Evolutionary conservation across 2,888 invertebrate genomes (phyloP), one percentile per base, ranked within the genome.

Genomic region (Cenopis cana): DNA sequence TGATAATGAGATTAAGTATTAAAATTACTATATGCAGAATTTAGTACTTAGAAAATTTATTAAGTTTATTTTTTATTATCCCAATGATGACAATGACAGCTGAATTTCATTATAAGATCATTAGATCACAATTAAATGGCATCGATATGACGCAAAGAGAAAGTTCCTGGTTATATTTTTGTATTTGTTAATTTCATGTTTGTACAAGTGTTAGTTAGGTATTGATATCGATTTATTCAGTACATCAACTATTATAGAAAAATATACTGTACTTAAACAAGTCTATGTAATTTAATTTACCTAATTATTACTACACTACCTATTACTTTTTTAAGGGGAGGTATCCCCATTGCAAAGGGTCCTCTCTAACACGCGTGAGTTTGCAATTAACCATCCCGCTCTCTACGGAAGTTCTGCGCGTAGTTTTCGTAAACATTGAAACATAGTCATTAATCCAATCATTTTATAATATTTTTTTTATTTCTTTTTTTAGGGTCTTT

Each of bases 1-100:
- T 73, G 72, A 59, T 66, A 71, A 75, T 75, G 49, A 65, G 33
- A 67, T 67, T 56, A 61, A 61, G 71, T 61, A 62, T 60, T 71
- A 71, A 29, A 55, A 33, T 17, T 33, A 64, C 50, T 49, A 65
- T 18, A 14, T 64, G 36, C 50, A 68, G 14, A 41, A 41, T 12
- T 36, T 68, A 29, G 14, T 12, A 29, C 54, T 55, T 29, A 55
- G 29, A n/a, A 55, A 14, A 14, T 36, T 18, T 64, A 54, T 50
- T 64, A 17, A 24, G n/a, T 54, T 41, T 36, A 46, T n/a, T 17
- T 17, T 33, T 1, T 8, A 18, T 36, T 5, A 56, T 56, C 49
- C 14, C 33, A 14, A 24, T 50, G 17, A 62, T 62, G 49, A 24
- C 17, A 38, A 41, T 18, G 38, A 38, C 10, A 38, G 18, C 52